Evolutionary conservation across 2,888 invertebrate genomes (phyloP), one percentile per base, ranked within the genome.

Genomic region (Microdon myrmicae): DNA sequence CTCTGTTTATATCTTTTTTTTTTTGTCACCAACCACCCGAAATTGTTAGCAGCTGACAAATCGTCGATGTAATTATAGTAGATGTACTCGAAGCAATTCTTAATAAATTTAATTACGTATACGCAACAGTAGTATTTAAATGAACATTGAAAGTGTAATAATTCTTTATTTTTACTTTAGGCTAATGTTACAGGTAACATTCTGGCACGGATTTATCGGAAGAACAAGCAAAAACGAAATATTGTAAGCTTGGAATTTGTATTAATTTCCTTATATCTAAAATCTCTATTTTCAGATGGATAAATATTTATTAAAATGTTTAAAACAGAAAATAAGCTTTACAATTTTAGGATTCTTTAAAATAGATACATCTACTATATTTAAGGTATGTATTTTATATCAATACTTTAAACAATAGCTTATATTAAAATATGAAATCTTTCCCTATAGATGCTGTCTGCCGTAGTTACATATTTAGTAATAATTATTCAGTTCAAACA

Each of bases 401-500:
- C 7, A 8, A 1, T 31, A 9, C 2, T 10, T 12, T 13, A 13
- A 9, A n/a, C 16, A 3, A 7, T 7, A 10, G 8, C 2, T 4
- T 22, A 4, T 19, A 25, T 13, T 39, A 28, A 23, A 5, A 41
- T 25, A n/a, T 4, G 22, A 22, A 1, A n/a, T 25, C 6, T 8
- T 20, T 23, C 5, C 37, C 13, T 43, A 3, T 29, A 79, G 79
- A 79, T 79, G 8, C 76, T 78, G 51, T 77, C 78, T 8, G 79
- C 79, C 2, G 78, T 79, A 0, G 78, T 79, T 31, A 79, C 79
- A 0, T 79, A 79, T 59, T 69, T 79, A 49, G 78, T 79, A 1
- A 79, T 79, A 38, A 69, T 79, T 19, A 78, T 79, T 56, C 79
- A 79, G 67, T 79, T 79, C 22, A 79, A 79, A 19, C 79, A 79